Conservation (phyloP, 2,888 invertebrate species). For the Timema podura region DNA sequence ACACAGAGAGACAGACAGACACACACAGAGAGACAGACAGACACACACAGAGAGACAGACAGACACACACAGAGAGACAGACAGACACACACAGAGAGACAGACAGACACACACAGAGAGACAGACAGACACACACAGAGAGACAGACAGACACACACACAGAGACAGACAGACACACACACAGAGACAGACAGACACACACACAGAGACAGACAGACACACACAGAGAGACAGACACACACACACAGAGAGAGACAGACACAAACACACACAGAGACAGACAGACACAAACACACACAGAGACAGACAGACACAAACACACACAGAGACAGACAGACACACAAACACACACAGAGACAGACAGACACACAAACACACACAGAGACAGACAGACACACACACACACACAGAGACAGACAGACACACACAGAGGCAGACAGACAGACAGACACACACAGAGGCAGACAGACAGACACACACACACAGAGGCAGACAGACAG, state of each 20-base stretch:
- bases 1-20: not conserved
- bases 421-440: not conserved
- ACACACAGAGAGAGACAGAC: slow-evolving; percentile 7
- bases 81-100: not conserved
- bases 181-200: slow-evolving; percentile 3
- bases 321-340: too few species aligned
- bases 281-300: too few species aligned
- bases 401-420: slow-evolving; percentile 8
- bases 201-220: slow-evolving; percentile 10
- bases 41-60: slow-evolving; percentile 3
- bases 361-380: too few species aligned
- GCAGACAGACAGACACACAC: too few species aligned
- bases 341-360: too few species aligned
- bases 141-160: not conserved
- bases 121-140: not conserved
- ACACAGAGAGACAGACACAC: slow-evolving; percentile 10
- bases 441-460: slow-evolving; percentile 14
- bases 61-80: slow-evolving; percentile 4
- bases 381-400: slow-evolving; percentile 3
- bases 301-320: too few species aligned
- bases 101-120: not conserved
- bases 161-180: slow-evolving; percentile 10
- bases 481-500: too few species aligned
- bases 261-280: too few species aligned
- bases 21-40: slow-evolving; percentile 6